Conservation (phyloP, 2,888 invertebrate species). For the Zonitis immaculata region DNA sequence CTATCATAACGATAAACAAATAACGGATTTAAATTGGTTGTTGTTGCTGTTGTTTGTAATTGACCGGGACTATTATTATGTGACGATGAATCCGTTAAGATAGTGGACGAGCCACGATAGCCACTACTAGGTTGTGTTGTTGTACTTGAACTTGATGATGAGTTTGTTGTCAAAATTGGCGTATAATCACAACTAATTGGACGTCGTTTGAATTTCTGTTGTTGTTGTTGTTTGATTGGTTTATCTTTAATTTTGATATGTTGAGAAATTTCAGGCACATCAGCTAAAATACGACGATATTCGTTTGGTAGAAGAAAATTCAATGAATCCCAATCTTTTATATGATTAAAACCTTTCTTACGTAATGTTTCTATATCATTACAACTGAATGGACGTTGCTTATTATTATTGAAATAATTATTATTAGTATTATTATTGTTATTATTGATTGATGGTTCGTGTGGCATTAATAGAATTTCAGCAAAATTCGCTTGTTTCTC, state of each 20-base stretch:
- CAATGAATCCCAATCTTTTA: slow-evolving; percentile 91
- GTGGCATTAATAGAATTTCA: slow-evolving; percentile 71
- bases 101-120: slow-evolving; percentile 80
- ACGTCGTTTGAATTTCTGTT: slow-evolving; percentile 50
- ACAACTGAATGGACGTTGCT: slow-evolving; percentile 69
- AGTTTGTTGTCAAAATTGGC: slow-evolving; percentile 48
- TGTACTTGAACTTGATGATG: slow-evolving; percentile 65
- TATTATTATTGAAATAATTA: slow-evolving; percentile 45
- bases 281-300: slow-evolving; percentile 71
- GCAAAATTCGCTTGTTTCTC: slow-evolving; percentile 47
- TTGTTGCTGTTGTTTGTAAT: slow-evolving; percentile 33
- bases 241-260: slow-evolving; percentile 50
- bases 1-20: slow-evolving; percentile 81
- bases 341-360: slow-evolving; percentile 76
- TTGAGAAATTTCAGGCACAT: slow-evolving; percentile 72
- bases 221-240: slow-evolving; percentile 51
- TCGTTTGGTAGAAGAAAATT: slow-evolving; percentile 83
- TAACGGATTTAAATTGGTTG: slow-evolving; percentile 62
- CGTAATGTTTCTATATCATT: slow-evolving; percentile 77
- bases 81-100: slow-evolving; percentile 74
- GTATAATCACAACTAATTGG: slow-evolving; percentile 60
- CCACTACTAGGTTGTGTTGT: slow-evolving; percentile 81
- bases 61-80: slow-evolving; percentile 58
- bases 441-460: slow-evolving; percentile 50
- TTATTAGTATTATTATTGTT: slow-evolving; percentile 40